Evolutionary conservation across 2,797 vertebrate genomes (phyloP), one percentile per base, ranked within the genome.

Genomic region (Tapirus indicus): DNA sequence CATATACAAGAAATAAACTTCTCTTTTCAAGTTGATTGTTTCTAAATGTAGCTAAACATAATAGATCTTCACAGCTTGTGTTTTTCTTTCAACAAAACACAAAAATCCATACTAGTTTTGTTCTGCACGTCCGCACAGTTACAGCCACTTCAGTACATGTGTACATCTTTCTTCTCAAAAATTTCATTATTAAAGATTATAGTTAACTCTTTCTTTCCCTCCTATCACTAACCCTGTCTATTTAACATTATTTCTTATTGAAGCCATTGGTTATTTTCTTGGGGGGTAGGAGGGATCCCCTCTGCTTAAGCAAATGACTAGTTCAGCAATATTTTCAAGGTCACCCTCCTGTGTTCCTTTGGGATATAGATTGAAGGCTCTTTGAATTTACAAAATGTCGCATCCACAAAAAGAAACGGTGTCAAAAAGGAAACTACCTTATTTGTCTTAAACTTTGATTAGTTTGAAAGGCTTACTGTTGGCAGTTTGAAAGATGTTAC

Each of bases 1-100:
- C 83, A 94, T 87, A 64, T 71, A 82, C 20, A 89, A 95, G 5
- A 10, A 97, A 82, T 29, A 94, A 96, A 92, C 11, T 20, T 93
- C 54, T 60, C 91, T 66, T 96, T 95, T 95, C 89, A 87, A 95
- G 89, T 20, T 93, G 84, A 89, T 95, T 56, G 82, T 90, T 97
- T 98, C 92, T 54, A 83, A 93, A 17, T 52, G 56, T 88, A 91
- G 64, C 72, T 97, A 89, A 85, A 75, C 77, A 52, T 80, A 97
- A 97, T 89, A 64, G 17, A 74, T 69, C 35, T 58, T 89, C 75
- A 38, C 80, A 89, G 72, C 64, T 91, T 96, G 77, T 29, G 0
- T 83, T 98, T 96, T 88, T 21, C 60, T 97, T 87, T 95, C 72
- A 97, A 88, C 56, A 97, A 62, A 95, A 35, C 62, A 91, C 62